Base-by-base conservation (phyloP, 2,888 invertebrate genomes). In the Agrilus biguttatus region DNA sequence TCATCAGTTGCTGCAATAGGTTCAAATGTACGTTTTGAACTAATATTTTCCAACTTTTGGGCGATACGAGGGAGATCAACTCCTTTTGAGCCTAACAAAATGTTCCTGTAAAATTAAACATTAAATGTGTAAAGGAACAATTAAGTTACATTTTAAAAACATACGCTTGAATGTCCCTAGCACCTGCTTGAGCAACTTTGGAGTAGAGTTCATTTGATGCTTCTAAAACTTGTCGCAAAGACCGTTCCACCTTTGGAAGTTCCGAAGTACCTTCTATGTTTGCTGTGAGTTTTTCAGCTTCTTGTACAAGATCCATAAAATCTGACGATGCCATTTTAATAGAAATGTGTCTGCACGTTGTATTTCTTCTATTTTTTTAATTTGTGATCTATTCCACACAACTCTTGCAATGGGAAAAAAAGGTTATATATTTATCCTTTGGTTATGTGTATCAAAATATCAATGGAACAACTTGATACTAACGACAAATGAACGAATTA, bases 11-110 rank as follows among this genome's bases (percentile, higher is more conserved):
- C 89, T 67, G 92, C 90, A 17, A 93, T 70, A 0, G 93, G 87
- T 62, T 88, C 87, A 55, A 88, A 85, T n/a, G 87, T 84, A 42
- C 81, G 75, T 47, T 88, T 80, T 7, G 90, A 80, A 61, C 85
- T 91, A 2, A 96, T 72, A 0, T 85, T 79, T 64, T 91, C 92
- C 23, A 96, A 69, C 58, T 91, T 91, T 56, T 91, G 88, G 5
- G 89, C 83, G 51, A 95, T 83, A 68, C 87, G 86, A n/a, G 91
- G 89, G 39, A 96, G 69, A 68, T 95, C 95, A 52, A 92, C 83
- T 5, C 95, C 95, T 67, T 86, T 84, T 0, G 91, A 85, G 1
- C 93, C 93, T 52, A 96, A 74, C 43, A 96, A 66, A 36, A 93
- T 76, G 54, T 93, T 89, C 0, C 92, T 92, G 62, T 10, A 67